These are phyloP conservation scores for Tadarida brasiliensis DNA, from an alignment of 2,797 vertebrate species.

Conservation along the genomic window DNA sequence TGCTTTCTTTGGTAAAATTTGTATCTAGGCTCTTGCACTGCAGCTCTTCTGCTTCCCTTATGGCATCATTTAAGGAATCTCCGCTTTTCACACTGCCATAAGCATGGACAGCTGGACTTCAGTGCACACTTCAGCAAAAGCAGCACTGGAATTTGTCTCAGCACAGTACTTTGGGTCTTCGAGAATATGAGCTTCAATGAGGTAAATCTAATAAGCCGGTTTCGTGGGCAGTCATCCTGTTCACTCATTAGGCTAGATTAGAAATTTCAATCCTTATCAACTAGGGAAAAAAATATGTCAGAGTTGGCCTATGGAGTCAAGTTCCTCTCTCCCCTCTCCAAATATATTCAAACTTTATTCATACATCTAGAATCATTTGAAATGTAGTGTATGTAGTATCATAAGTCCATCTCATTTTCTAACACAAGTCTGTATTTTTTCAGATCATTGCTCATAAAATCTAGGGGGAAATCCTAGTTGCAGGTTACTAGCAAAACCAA, in stretches of 20 bases:
- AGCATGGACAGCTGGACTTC: neutral
- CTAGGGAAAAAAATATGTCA: neutral
- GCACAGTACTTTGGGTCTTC: neutral
- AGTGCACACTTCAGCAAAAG: neutral
- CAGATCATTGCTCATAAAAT: constrained; percentile 35
- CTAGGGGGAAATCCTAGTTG: neutral
- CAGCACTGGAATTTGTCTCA: constrained; percentile 21
- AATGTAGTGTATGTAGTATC: neutral
- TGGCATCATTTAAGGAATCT: fast-evolving
- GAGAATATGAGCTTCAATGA: constrained; percentile 60
- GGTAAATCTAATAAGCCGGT: constrained; percentile 44
- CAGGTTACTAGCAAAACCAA: constrained; percentile 32
- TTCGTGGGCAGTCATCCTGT: neutral
- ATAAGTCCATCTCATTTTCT: neutral
- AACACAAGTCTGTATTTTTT: neutral
- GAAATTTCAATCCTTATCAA: neutral
- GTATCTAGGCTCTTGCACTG: neutral
- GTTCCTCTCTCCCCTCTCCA: neutral
- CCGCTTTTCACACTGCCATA: fast-evolving
- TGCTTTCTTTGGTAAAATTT: constrained; percentile 76
- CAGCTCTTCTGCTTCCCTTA: neutral
- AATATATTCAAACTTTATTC: neutral
- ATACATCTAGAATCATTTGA: neutral
- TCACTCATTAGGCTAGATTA: constrained; percentile 15
- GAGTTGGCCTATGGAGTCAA: neutral